Percentiles rank a stretch among this genome's conserved stretches.
Evolutionary conservation across 2,888 invertebrate genomes (phyloP).

Genomic region (Idaea straminata): DNA sequence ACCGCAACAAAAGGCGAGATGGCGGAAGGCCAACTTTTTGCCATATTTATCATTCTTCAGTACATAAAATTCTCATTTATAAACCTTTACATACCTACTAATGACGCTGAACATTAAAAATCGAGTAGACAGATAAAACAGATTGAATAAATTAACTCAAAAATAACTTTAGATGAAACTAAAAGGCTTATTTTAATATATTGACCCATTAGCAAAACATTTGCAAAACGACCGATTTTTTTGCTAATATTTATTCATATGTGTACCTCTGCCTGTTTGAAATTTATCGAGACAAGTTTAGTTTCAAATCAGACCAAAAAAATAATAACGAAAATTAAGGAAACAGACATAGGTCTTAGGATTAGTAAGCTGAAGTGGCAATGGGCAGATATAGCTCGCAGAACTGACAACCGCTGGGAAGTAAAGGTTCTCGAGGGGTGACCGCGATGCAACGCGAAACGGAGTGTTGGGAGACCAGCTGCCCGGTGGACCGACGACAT

Average conservation of each 20-base stretch:
- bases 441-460: too few species aligned
- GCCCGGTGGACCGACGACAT: too few species aligned
- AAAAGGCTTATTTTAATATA: constrained; percentile 7
- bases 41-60: constrained; percentile 61
- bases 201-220: constrained; percentile 10
- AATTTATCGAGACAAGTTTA: not conserved
- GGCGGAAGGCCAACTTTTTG: constrained; percentile 59
- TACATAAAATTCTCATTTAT: constrained; percentile 52
- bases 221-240: not conserved
- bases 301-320: not conserved
- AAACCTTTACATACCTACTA: constrained; percentile 47
- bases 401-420: too few species aligned
- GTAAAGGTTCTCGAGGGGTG: too few species aligned
- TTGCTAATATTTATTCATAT: not conserved
- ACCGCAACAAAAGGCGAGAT: constrained; percentile 56
- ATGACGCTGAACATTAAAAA: constrained; percentile 38
- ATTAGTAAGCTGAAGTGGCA: too few species aligned
- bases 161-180: constrained; percentile 16
- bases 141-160: constrained; percentile 5
- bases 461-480: too few species aligned
- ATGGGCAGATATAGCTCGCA: too few species aligned
- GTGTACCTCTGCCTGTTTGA: not conserved
- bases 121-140: constrained; percentile 11
- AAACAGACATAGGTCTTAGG: too few species aligned
- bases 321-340: constrained; percentile 17